phyloP scores from a whole-genome alignment of 2,797 vertebrate genomes.

The Todus mexicanus region DNA sequence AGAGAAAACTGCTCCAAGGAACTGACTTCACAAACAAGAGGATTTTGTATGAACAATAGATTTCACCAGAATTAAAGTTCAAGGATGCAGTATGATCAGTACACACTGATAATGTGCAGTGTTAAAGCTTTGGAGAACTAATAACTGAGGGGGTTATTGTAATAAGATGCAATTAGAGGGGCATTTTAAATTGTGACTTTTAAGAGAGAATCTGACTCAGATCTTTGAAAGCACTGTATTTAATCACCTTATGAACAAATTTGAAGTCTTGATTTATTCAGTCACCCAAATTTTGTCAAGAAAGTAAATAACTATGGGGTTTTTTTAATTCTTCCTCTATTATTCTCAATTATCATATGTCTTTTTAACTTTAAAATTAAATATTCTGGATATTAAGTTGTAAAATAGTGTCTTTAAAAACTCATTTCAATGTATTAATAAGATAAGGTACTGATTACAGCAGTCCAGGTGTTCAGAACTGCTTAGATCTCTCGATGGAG shows the following conservation, averaged over 20 bases:
- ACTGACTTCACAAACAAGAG: background rate
- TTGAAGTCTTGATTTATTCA: background rate
- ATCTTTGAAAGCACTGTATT: background rate
- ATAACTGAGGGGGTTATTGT: background rate
- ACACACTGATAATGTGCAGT: background rate
- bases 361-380: constrained; percentile 40
- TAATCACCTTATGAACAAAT: background rate
- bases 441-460: constrained; percentile 14
- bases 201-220: background rate
- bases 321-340: no score
- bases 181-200: background rate
- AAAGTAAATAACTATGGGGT: constrained; percentile 24
- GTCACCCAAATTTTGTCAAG: background rate
- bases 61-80: background rate
- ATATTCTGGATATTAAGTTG: background rate
- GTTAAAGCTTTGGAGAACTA: background rate
- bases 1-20: background rate
- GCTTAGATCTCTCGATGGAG: constrained; percentile 10
- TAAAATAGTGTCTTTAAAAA: constrained; percentile 12
- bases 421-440: constrained; percentile 12
- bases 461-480: constrained; percentile 39
- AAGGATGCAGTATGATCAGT: background rate
- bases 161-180: background rate
- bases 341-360: background rate
- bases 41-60: background rate